Base-by-base conservation (phyloP, 2,888 invertebrate genomes). In the Trisateles emortualis region DNA sequence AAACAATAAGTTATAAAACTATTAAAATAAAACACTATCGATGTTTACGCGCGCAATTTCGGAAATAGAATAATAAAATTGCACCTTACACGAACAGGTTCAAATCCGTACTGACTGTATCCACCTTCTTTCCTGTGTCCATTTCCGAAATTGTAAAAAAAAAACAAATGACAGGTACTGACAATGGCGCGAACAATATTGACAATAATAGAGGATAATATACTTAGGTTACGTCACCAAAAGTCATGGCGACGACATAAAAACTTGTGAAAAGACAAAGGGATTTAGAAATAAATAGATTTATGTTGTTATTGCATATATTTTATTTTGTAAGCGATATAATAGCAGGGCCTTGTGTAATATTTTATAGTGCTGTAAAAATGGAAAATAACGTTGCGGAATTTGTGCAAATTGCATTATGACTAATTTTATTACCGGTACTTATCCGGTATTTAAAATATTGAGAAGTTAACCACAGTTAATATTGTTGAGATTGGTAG, bases 31-130 rank as follows among this genome's bases (percentile, higher is more conserved):
- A 58, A 13, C 9, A 49, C n/a, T 9, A 19, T 16, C 22, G 32
- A 24, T 52, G 22, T 22, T 22, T n/a, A 6, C 14, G 5, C 10
- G 43, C 11, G 13, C 16, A 32, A 48, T 14, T 36, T 40, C 19
- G 22, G 36, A 44, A 62, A 67, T 62, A 50, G 71, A 69, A 68
- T 72, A 71, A 72, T 64, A 59, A 64, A 74, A 78, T 82, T 83
- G 81, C 91, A 91, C 92, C 88, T 91, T 82, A 83, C 91, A 50
- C 84, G 66, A 67, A 84, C 90, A 90, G 84, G 86, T 88, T 87
- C 86, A 74, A 83, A 82, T 76, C 73, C 61, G 67, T 78, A 92
- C 92, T 92, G 92, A 78, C 84, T 80, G 80, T 60, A 79, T 63
- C 64, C 59, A 67, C 68, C 72, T 74, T 69, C 81, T 81, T 83